phyloP scores from a whole-genome alignment of 2,113 vertebrate species.

The Pseudonaja textilis region DNA sequence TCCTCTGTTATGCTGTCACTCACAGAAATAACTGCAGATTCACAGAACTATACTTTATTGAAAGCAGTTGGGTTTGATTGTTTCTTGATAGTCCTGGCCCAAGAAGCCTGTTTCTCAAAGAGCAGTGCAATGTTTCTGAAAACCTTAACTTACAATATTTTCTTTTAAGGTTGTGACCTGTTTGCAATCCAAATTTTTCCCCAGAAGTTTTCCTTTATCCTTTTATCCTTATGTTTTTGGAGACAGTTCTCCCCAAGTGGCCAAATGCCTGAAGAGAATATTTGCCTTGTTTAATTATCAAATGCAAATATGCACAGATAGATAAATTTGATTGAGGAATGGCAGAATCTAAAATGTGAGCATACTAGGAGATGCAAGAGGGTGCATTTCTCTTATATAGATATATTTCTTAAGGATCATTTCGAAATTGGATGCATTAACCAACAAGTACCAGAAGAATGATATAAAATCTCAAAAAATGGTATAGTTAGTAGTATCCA shows the following conservation, averaged over 20 bases:
- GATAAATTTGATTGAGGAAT: slow-evolving; percentile 1
- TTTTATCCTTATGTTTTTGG: neutral
- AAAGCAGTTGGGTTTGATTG: slow-evolving; percentile 15
- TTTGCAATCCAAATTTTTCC: neutral
- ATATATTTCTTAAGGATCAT: neutral
- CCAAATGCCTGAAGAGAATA: neutral
- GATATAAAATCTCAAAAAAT: neutral
- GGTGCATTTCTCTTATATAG: neutral
- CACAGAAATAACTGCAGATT: slow-evolving; percentile 25
- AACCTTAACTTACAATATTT: neutral
- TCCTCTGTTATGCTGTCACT: neutral
- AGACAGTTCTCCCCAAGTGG: slow-evolving; percentile 24
- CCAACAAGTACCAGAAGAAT: neutral
- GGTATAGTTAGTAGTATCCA: neutral
- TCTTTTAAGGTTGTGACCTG: neutral
- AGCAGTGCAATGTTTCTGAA: slow-evolving; percentile 7
- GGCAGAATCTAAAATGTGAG: neutral
- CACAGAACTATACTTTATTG: slow-evolving; percentile 10
- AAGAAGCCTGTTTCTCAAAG: neutral
- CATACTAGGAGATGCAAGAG: neutral
- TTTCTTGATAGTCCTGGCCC: slow-evolving; percentile 5
- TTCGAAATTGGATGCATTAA: neutral
- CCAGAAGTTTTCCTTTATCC: neutral
- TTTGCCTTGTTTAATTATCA: neutral
- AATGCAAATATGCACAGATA: neutral